Evolutionary conservation across 2,888 invertebrate species (phyloP).

Genomic region (Nemoura dubitans): DNA sequence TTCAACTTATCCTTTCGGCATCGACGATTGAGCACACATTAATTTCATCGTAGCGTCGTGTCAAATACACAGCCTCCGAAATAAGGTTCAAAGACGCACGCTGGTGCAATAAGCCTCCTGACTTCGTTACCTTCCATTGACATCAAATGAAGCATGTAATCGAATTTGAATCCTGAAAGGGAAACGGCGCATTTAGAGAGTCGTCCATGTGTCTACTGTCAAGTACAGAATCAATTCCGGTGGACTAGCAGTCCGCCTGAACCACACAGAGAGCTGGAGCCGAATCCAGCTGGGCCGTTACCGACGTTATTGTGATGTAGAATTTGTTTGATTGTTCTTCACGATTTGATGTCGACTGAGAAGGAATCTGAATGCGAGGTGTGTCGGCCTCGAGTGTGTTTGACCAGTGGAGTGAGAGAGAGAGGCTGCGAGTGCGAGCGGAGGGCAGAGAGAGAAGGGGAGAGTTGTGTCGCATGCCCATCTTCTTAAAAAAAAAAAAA

Average conservation of each 20-base stretch:
- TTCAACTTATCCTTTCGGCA: too few species aligned
- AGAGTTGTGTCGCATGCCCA: background rate
- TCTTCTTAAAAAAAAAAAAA: background rate
- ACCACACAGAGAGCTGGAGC: background rate
- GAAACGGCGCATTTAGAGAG: background rate
- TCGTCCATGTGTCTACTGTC: background rate
- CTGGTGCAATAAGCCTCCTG: background rate
- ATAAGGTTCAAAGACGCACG: background rate
- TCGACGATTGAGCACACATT: too few species aligned
- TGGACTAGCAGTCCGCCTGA: background rate
- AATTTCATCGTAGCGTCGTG: background rate
- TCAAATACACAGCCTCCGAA: background rate
- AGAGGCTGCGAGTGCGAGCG: background rate
- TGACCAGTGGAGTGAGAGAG: background rate
- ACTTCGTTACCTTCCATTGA: too few species aligned
- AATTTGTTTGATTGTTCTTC: conserved; percentile 7
- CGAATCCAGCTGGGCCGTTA: background rate
- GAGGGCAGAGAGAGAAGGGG: background rate
- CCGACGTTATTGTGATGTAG: background rate
- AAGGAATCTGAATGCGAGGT: background rate
- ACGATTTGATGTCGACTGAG: background rate
- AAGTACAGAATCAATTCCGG: background rate
- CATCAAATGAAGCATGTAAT: background rate
- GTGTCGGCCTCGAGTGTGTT: background rate
- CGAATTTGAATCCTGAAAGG: background rate